Base-by-base conservation (phyloP, 2,888 invertebrate genomes). In the Dromius quadrimaculatus region DNA sequence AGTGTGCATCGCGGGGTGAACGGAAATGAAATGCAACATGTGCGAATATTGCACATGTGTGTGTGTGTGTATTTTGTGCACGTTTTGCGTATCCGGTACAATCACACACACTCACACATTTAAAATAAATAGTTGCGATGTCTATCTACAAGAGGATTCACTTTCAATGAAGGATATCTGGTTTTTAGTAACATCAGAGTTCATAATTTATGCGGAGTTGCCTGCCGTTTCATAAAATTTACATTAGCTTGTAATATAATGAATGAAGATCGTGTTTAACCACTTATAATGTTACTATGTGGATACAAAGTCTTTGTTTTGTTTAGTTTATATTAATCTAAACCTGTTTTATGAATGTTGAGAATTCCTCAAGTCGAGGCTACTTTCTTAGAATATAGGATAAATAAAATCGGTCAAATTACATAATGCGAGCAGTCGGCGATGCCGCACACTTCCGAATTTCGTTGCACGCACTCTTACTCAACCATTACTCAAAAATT, bases 81-180 rank as follows among this genome's bases (percentile, higher is more conserved):
- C 50, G 50, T 28, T 54, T 54, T 54, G 50, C 50, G 50, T 54
- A 54, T 54, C 50, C 50, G 50, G 50, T 54, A 54, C 50, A 28
- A 28, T 9, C 23, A 28, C 47, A 47, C 43, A 43, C 19, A n/a
- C n/a, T 22, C 50, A 32, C 28, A 54, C 23, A 50, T n/a, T n/a
- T n/a, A n/a, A 50, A 50, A 50, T 11, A 22, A 45, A 9, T 11
- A 50, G 50, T 15, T 54, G 50, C 28, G 50, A 54, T 15, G 47
- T 50, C 47, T 50, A 50, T 50, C 47, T 50, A 2, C 13, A 28
- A 28, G 28, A 54, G 32, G 50, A 28, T 54, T 54, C 50, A 28
- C 50, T 54, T 54, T 54, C 50, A 54, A 54, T 28, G 50, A 54
- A 54, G 50, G 50, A 54, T 54, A 15, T 54, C 50, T 54, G 50